Base-by-base conservation (phyloP, 2,797 vertebrate genomes). In the Argyrosomus regius region DNA sequence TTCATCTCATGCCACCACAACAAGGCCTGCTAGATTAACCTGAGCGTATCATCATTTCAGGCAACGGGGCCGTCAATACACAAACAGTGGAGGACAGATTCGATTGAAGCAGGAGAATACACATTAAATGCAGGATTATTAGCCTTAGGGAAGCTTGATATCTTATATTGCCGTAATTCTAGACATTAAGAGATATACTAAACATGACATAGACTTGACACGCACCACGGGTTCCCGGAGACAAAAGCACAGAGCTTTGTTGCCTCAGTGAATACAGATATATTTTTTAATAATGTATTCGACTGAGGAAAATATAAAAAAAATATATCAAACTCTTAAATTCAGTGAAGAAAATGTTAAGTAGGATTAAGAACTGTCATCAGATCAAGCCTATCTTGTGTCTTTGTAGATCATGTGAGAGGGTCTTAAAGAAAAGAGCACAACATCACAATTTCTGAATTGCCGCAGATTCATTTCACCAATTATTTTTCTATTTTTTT, bases 1-100 rank as follows among this genome's bases (percentile, higher is more conserved):
- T 91, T 94, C 88, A 92, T 94, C 89, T 88, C 49, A 62, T 88
- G 87, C 89, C 89, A 89, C 82, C 69, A 83, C 81, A 91, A 91
- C 91, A 92, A 90, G 87, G 80, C 75, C 87, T 77, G 79, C 77
- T 78, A 89, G 91, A 92, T 92, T 93, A 93, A 90, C 87, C 93
- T 88, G 64, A 31, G 48, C 74, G 31, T 72, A 80, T 89, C 82
- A 84, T 87, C 81, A 66, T 85, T 81, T 76, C 77, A 79, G 85
- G 75, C 86, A 75, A 72, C n/a, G 8, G 61, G 69, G 72, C 67
- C 48, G 26, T 88, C 89, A 79, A 77, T 73, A 73, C 70, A 77
- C 76, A 86, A 77, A 77, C 70, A 67, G 60, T 4, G 60, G 53
- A 45, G 56, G 64, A 65, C 73, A 67, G 39, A 74, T 53, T 73